These are phyloP conservation scores for Macrosoma leucophasiata DNA, from an alignment of 2,888 invertebrate genomes.

Conservation along the genomic window DNA sequence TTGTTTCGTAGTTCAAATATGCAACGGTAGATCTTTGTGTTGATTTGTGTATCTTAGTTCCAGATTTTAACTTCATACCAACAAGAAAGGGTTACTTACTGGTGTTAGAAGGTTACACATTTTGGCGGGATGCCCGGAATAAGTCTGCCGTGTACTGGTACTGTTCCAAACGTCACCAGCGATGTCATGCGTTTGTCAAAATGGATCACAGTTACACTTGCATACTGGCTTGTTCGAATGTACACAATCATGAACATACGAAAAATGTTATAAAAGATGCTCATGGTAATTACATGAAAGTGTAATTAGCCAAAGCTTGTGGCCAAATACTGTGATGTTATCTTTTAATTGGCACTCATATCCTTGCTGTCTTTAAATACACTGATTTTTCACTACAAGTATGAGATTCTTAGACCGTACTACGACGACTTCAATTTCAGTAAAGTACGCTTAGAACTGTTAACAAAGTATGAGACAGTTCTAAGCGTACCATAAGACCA, in stretches of 20 bases:
- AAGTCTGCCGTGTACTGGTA: slow-evolving; percentile 31
- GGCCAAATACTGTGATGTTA: too few species aligned
- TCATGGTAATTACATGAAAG: slow-evolving; percentile 11
- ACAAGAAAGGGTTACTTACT: slow-evolving; percentile 30
- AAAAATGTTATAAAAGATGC: slow-evolving; percentile 15
- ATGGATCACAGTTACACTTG: slow-evolving; percentile 24
- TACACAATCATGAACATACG: slow-evolving; percentile 22
- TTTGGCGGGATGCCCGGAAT: slow-evolving; percentile 31
- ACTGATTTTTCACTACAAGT: too few species aligned
- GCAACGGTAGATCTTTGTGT: neutral
- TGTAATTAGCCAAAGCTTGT: neutral
- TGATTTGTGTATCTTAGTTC: slow-evolving; percentile 8
- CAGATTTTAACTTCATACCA: slow-evolving; percentile 28
- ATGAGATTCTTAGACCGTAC: too few species aligned
- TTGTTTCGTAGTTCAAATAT: neutral
- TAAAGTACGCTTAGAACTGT: too few species aligned
- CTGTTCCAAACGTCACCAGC: slow-evolving; percentile 29
- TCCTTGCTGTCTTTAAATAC: too few species aligned
- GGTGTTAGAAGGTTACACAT: slow-evolving; percentile 32
- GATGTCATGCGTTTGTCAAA: slow-evolving; percentile 28
- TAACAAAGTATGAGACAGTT: too few species aligned
- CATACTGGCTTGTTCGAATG: slow-evolving; percentile 16
- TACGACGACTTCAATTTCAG: too few species aligned
- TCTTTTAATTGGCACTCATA: too few species aligned
- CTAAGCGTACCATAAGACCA: too few species aligned